These are phyloP conservation scores for Drosophila eugracilis DNA, from an alignment of 1,140 invertebrate species.

Conservation along the genomic window DNA sequence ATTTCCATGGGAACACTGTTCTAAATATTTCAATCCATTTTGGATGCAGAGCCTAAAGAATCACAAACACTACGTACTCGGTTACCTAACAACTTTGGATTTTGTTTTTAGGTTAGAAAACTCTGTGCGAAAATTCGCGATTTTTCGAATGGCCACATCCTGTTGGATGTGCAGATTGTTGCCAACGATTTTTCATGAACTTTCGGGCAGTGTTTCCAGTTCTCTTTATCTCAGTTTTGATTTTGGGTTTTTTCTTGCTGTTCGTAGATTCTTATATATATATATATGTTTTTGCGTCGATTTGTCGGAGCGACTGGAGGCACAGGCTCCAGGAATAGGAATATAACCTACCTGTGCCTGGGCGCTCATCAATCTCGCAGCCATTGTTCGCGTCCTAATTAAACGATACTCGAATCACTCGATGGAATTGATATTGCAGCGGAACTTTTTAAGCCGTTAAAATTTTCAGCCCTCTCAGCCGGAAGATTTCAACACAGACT, in stretches of 20 bases:
- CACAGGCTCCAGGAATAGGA: constrained; percentile 37
- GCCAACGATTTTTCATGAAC: constrained; percentile 32
- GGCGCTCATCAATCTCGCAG: constrained; percentile 71
- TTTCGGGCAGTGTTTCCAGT: constrained; percentile 26
- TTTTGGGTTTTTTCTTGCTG: constrained; percentile 7
- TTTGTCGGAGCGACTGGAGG: not conserved
- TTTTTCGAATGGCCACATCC: constrained; percentile 17
- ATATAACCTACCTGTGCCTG: constrained; percentile 71
- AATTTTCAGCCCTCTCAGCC: constrained; percentile 84
- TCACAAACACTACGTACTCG: constrained; percentile 43
- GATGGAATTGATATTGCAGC: constrained; percentile 39
- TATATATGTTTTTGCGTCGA: constrained; percentile 12
- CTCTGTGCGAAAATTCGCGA: constrained; percentile 45
- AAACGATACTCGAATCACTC: constrained; percentile 37
- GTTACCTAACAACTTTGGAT: constrained; percentile 76
- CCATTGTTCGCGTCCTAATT: constrained; percentile 67
- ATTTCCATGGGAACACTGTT: not conserved
- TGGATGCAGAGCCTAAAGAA: constrained; percentile 16
- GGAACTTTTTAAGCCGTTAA: constrained; percentile 50
- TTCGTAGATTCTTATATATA: constrained; percentile 1
- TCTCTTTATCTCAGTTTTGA: constrained; percentile 50
- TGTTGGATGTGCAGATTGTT: constrained; percentile 22
- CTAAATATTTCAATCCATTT: not conserved
- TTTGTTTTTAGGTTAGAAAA: constrained; percentile 78
- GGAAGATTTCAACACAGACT: constrained; percentile 83